Base-by-base conservation (phyloP, 2,888 invertebrate species). In the Polyommatus icarus region DNA sequence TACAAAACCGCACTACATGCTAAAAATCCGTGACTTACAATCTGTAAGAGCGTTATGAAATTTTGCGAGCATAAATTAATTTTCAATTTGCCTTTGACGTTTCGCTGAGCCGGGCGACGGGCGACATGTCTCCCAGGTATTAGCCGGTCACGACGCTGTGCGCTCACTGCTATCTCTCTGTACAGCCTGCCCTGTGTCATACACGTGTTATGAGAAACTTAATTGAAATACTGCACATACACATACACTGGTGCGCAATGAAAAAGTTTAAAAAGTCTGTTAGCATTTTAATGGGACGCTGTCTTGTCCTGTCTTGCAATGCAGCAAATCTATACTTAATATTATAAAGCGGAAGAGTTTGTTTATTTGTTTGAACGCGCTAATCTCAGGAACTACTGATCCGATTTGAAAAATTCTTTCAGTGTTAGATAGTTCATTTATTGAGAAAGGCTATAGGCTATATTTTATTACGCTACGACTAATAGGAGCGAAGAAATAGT, bases 81-180 rank as follows among this genome's bases (percentile, higher is more conserved):
- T 94, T 94, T 93, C 93, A 93, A 93, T 94, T 93, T 92, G 89
- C 90, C 91, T 92, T 92, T 93, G 93, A 93, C 93, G 87, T 93
- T 91, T 91, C 87, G 93, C 93, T 93, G 92, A 93, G 91, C 90
- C 89, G 84, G 87, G 85, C 85, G 87, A 87, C 89, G 84, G 87
- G 85, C 85, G 87, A 87, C 91, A 87, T 88, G 91, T 92, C 91
- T 91, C 91, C 83, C 86, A 86, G 90, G 91, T 90, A 92, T 91
- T 91, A 91, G 85, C 86, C 87, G 85, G 87, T 90, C 90, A 90
- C 89, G 91, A 90, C 90, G 87, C 85, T 84, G 85, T 83, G 86
- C 82, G 86, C 87, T 87, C 84, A 82, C 82, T 87, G 86, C 86
- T 83, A 83, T 83, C 83, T 83, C 83, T 82, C 80, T 81, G 82